A percentile compares a stretch with the other conserved stretches of the same genome.
Evolutionary conservation across 2,113 vertebrate species (phyloP).

Genomic region (Maccullochella peelii): DNA sequence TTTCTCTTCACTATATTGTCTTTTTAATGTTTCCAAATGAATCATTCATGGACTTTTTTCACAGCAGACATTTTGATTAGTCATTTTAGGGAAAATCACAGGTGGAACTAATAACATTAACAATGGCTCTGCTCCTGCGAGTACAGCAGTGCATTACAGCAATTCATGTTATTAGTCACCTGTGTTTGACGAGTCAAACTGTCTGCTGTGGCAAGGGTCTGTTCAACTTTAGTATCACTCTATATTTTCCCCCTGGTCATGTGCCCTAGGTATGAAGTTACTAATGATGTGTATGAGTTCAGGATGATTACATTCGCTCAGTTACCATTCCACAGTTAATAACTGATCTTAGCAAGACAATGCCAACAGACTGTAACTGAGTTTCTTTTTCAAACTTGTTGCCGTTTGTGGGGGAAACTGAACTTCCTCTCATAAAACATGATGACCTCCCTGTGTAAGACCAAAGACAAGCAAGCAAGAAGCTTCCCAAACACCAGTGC

Average conservation of each 20-base stretch:
- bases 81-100: background rate
- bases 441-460: background rate
- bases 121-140: background rate
- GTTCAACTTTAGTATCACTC: background rate
- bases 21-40: background rate
- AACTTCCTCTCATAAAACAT: background rate
- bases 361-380: background rate
- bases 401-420: background rate
- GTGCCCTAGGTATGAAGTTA: background rate
- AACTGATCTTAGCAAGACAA: background rate
- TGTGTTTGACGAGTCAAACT: background rate
- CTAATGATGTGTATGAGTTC: background rate
- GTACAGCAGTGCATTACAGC: background rate
- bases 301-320: too few species aligned
- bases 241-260: background rate
- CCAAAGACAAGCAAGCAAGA: background rate
- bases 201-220: background rate
- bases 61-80: background rate
- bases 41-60: background rate
- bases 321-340: background rate
- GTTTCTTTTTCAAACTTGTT: background rate
- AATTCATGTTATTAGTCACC: background rate
- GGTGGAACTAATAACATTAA: background rate
- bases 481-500: conserved; percentile 25
- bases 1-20: background rate